These are phyloP conservation scores for Fopius arisanus DNA, from an alignment of 1,140 invertebrate species.

Conservation along the genomic window DNA sequence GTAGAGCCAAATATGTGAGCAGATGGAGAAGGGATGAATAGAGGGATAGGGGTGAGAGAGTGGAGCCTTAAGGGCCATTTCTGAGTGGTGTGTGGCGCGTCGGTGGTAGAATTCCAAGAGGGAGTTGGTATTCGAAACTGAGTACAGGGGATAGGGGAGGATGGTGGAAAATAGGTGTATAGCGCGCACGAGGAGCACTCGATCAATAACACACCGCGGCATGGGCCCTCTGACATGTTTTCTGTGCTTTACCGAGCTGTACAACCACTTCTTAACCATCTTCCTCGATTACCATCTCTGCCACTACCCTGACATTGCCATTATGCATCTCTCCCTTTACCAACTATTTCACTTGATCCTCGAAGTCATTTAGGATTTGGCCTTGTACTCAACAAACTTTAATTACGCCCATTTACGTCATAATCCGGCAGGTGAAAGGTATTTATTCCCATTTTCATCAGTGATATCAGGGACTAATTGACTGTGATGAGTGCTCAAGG, in stretches of 20 bases:
- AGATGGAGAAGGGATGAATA: constrained; percentile 15
- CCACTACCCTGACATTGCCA: neutral
- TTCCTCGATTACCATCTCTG: constrained; percentile 34
- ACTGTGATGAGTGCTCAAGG: too few relatives aligned
- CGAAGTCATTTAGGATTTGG: neutral
- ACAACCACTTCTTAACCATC: constrained; percentile 25
- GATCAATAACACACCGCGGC: constrained; percentile 60
- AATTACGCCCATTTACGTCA: neutral
- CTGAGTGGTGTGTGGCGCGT: constrained; percentile 36
- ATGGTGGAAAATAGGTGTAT: constrained; percentile 25
- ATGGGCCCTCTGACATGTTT: constrained; percentile 34
- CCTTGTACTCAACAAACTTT: neutral
- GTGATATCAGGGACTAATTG: too few relatives aligned
- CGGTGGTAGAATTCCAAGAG: constrained; percentile 34
- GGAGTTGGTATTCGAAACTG: constrained; percentile 20
- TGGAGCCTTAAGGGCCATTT: constrained; percentile 43
- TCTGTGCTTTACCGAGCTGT: constrained; percentile 31
- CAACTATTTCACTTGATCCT: neutral
- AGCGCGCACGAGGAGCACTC: constrained; percentile 39
- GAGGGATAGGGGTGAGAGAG: constrained; percentile 22
- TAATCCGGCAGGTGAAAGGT: neutral
- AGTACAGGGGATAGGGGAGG: constrained; percentile 27
- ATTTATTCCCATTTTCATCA: too few relatives aligned
- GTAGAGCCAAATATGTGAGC: constrained; percentile 34
- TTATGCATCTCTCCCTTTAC: neutral